phyloP scores from a whole-genome alignment of 2,888 invertebrate genomes.

The Coelogynopora nodosa region DNA sequence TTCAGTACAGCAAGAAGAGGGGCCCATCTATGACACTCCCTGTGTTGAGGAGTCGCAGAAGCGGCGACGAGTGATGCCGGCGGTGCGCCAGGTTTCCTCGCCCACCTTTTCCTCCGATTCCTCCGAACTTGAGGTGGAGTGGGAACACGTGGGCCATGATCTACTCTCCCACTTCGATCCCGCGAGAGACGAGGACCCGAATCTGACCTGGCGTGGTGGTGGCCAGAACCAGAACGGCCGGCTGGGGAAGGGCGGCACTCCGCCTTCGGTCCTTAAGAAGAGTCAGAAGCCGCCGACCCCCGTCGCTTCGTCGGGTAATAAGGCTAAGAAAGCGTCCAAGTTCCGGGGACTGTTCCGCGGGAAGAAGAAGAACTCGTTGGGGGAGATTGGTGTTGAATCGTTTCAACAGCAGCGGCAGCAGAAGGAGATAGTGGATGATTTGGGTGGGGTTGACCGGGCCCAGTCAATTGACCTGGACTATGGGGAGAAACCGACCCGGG shows the following conservation, averaged over 20 bases:
- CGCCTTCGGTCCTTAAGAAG: no score
- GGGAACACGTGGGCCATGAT: background rate
- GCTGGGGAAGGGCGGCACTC: background rate
- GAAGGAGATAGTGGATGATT: background rate
- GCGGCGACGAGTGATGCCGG: background rate
- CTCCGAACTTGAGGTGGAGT: background rate
- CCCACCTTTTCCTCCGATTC: background rate
- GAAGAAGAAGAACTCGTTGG: background rate
- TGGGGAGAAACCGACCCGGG: background rate
- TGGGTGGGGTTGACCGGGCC: background rate
- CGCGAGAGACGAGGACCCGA: background rate
- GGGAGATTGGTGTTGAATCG: no score
- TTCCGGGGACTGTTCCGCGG: background rate
- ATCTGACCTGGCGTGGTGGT: background rate
- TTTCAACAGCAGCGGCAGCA: background rate
- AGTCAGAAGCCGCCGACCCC: background rate
- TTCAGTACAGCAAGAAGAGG: background rate
- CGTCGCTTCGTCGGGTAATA: background rate
- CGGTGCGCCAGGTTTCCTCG: background rate
- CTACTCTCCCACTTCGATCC: background rate
- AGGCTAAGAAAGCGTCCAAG: background rate
- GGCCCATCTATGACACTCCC: constrained; percentile 1
- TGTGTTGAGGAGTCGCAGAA: background rate
- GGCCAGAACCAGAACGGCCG: background rate
- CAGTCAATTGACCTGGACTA: background rate